Percentiles rank a stretch among this genome's conserved stretches.
Conservation (phyloP, 2,113 vertebrate genomes). For the Pedetes capensis region DNA sequence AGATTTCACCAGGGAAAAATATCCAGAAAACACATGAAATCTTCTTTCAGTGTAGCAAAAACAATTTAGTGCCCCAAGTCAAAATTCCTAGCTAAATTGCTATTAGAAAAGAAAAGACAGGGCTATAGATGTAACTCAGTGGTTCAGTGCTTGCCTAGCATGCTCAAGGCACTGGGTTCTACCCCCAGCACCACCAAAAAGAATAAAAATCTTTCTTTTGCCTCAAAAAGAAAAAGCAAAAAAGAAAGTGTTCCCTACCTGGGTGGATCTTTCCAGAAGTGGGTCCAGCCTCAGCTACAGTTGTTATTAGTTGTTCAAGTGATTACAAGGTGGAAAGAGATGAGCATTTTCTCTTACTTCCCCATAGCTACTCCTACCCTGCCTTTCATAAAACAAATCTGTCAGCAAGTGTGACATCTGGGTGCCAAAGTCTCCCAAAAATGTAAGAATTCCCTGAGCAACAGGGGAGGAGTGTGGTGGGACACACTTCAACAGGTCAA, state of each 20-base stretch:
- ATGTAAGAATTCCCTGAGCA: rapidly evolving
- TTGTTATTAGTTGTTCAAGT: not conserved
- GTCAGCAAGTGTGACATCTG: not conserved
- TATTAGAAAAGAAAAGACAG: not conserved
- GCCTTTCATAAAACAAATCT: not conserved
- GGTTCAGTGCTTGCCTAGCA: not conserved
- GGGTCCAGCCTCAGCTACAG: too few species aligned
- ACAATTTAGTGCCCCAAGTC: not conserved
- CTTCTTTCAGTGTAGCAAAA: not conserved
- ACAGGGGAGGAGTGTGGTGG: rapidly evolving
- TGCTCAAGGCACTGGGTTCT: too few species aligned
- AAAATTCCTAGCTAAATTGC: not conserved
- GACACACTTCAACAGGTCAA: not conserved
- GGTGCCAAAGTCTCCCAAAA: not conserved
- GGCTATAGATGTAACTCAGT: not conserved
- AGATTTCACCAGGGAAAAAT: not conserved
- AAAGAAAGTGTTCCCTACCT: not conserved
- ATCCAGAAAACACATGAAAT: not conserved
- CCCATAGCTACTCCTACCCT: not conserved
- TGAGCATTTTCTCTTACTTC: not conserved
- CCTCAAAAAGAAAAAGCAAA: not conserved
- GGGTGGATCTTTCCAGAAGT: not conserved
- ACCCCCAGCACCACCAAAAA: not conserved
- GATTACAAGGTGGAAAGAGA: not conserved
- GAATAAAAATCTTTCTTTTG: not conserved